These are phyloP conservation scores for Poecile atricapillus DNA, from an alignment of 2,113 vertebrate genomes.

Conservation along the genomic window DNA sequence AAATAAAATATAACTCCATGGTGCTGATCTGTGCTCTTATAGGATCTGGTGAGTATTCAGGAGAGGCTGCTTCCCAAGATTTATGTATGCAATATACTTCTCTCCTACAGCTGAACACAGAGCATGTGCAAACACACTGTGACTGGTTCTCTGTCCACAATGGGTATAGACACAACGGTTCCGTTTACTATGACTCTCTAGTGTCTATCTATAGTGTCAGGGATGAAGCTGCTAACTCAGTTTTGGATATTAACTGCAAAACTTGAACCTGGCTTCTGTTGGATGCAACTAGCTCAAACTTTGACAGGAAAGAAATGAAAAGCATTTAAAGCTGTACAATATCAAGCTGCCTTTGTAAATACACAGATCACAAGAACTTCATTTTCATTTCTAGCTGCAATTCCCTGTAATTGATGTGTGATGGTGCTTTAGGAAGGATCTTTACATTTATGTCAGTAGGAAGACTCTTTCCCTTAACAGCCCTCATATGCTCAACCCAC, in stretches of 20 bases:
- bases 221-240: background rate
- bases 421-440: background rate
- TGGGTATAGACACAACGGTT: background rate
- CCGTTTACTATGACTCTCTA: background rate
- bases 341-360: background rate
- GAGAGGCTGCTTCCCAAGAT: background rate
- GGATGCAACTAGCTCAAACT: background rate
- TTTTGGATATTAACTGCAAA: background rate
- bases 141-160: background rate
- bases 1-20: constrained; percentile 99
- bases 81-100: background rate
- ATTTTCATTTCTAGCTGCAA: background rate
- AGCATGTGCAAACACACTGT: background rate
- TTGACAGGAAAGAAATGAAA: background rate
- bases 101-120: background rate
- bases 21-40: constrained; percentile 93
- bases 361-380: background rate
- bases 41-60: constrained; percentile 85
- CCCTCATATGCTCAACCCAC: background rate
- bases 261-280: background rate
- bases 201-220: background rate
- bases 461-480: background rate
- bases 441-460: background rate
- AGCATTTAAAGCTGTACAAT: background rate
- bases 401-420: background rate